Conservation (phyloP, 35 echinoderm and acorn worm genomes). For the Acanthaster planci region DNA sequence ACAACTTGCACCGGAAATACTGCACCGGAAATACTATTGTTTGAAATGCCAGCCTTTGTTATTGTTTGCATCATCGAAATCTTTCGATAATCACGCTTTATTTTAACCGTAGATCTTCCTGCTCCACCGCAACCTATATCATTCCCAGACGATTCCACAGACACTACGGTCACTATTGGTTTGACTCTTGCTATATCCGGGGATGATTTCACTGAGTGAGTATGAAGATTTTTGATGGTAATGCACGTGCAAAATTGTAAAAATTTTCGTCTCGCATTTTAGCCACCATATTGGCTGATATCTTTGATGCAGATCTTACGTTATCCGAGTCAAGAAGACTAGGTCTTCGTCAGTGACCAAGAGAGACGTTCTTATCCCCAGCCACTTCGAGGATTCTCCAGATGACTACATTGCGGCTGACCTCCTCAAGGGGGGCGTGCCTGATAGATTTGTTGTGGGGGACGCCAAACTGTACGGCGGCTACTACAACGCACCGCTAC, state of each 20-base stretch:
- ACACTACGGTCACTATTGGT: conserved; percentile 9
- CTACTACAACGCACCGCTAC: conserved; percentile 70
- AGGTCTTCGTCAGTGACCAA: not conserved
- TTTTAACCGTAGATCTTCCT: not conserved
- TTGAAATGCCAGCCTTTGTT: too few species aligned
- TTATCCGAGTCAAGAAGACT: not conserved
- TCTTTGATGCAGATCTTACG: not conserved
- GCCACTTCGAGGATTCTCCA: conserved; percentile 17
- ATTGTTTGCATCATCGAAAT: too few species aligned
- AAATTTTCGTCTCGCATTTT: not conserved
- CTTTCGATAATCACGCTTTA: not conserved
- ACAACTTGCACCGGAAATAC: too few species aligned
- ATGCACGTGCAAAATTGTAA: not conserved
- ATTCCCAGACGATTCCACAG: not conserved
- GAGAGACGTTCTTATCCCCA: not conserved
- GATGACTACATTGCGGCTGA: conserved; percentile 61
- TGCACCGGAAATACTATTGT: too few species aligned
- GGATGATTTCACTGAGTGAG: not conserved
- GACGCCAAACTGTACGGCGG: conserved; percentile 61
- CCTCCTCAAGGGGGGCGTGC: conserved; percentile 34
- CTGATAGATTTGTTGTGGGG: conserved; percentile 46
- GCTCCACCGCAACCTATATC: not conserved
- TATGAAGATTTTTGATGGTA: not conserved
- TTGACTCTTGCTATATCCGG: not conserved
- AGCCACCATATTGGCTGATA: not conserved